These are phyloP conservation scores for Drosophila anomalata DNA, from an alignment of 2,888 invertebrate genomes.

Conservation along the genomic window DNA sequence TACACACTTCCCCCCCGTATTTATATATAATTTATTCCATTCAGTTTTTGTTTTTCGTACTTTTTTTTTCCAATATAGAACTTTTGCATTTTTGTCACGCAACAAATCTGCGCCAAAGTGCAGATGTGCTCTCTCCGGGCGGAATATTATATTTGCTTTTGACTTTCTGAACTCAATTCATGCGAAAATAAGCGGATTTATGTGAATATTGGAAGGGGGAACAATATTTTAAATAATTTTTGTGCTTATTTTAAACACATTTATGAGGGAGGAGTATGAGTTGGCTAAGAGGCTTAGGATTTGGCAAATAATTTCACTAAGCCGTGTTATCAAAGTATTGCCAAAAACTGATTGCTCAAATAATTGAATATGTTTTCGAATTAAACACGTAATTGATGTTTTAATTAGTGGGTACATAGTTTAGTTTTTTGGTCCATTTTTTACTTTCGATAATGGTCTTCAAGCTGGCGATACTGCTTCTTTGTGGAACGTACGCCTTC, in stretches of 20 bases:
- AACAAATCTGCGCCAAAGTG: constrained; percentile 39
- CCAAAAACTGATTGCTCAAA: not conserved
- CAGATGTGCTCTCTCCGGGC: constrained; percentile 33
- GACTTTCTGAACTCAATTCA: constrained; percentile 48
- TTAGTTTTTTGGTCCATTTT: no score
- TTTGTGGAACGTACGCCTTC: no score
- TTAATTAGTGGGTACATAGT: not conserved
- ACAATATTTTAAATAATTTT: not conserved
- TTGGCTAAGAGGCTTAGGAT: constrained; percentile 6
- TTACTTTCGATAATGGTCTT: no score
- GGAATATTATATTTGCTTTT: constrained; percentile 37
- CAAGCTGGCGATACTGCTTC: not conserved
- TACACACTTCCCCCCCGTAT: constrained; percentile 13
- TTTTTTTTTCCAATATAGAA: constrained; percentile 13
- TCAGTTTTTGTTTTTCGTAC: not conserved
- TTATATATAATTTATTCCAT: constrained; percentile 30
- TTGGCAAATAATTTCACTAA: not conserved
- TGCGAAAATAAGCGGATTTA: constrained; percentile 44
- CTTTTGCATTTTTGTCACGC: constrained; percentile 42
- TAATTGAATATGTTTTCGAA: constrained; percentile 11
- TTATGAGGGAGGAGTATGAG: not conserved
- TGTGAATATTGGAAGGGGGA: constrained; percentile 7
- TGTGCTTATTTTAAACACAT: constrained; percentile 27
- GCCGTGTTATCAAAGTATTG: constrained; percentile 36
- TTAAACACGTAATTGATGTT: not conserved